Conservation (phyloP, 1,140 invertebrate genomes). For the Dreissena polymorpha region DNA sequence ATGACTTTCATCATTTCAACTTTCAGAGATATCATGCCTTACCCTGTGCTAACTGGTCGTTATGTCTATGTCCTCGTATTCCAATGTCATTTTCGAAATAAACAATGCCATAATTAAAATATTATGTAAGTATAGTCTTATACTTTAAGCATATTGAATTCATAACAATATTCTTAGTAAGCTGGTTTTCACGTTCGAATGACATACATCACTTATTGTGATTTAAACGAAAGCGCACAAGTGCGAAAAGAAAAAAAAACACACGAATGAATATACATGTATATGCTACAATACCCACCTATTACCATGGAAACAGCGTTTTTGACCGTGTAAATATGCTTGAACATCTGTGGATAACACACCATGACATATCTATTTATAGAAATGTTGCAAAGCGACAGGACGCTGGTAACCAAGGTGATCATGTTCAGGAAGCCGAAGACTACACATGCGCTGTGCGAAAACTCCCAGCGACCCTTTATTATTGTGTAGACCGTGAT, state of each 20-base stretch:
- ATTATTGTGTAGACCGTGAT: conserved; percentile 50
- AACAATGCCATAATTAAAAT: no score
- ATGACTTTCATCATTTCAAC: no score
- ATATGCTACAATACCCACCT: conserved; percentile 36
- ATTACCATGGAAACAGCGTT: conserved; percentile 48
- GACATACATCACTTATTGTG: not conserved
- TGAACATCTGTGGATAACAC: conserved; percentile 42
- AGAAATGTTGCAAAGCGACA: conserved; percentile 59
- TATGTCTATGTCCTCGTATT: no score
- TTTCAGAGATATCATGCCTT: no score
- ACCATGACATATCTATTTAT: conserved; percentile 58
- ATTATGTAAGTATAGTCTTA: no score
- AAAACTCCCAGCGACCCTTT: conserved; percentile 45
- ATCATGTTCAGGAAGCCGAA: conserved; percentile 60
- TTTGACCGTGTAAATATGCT: conserved; percentile 42
- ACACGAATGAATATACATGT: not conserved
- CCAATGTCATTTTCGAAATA: no score
- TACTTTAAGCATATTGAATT: no score
- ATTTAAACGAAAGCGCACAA: not conserved
- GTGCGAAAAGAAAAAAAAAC: not conserved
- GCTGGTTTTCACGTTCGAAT: not conserved
- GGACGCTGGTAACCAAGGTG: conserved; percentile 57
- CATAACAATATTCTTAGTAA: not conserved
- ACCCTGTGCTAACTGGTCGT: no score
- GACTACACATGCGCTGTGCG: conserved; percentile 24